phyloP scores from a whole-genome alignment of 1,140 invertebrate species.

The Oedothorax gibbosus region DNA sequence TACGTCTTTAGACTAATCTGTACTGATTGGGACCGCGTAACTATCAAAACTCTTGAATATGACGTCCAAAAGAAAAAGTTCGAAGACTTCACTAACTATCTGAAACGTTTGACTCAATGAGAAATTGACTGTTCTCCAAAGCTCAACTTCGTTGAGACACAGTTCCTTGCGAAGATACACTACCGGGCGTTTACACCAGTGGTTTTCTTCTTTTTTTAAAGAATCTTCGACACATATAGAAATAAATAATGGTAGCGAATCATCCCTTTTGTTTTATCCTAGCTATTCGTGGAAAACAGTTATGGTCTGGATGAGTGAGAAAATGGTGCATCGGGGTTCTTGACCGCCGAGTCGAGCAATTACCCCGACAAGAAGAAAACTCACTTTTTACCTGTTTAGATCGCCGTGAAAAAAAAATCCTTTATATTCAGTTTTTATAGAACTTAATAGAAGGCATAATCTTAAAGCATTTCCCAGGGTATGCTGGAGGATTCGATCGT shows the following conservation, averaged over 20 bases:
- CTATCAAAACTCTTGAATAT: no score
- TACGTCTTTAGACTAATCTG: no score
- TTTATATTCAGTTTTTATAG: slow-evolving; percentile 39
- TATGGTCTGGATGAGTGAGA: slow-evolving; percentile 50
- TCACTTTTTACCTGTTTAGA: slow-evolving; percentile 39
- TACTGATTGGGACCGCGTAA: no score
- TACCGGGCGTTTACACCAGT: slow-evolving; percentile 31
- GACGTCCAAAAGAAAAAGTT: no score
- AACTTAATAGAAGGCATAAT: slow-evolving; percentile 27
- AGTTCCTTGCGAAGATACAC: slow-evolving; percentile 1
- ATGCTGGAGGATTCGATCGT: no score
- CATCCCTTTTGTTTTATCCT: slow-evolving; percentile 53
- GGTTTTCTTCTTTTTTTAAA: slow-evolving; percentile 16
- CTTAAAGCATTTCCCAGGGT: not conserved
- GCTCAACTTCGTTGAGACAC: no score
- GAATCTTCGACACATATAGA: slow-evolving; percentile 20
- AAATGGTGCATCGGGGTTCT: slow-evolving; percentile 48
- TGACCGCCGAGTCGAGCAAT: slow-evolving; percentile 56
- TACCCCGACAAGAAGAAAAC: slow-evolving; percentile 29
- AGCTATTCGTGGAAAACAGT: slow-evolving; percentile 44
- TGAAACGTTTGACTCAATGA: no score
- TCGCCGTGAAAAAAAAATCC: slow-evolving; percentile 29
- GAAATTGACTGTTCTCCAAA: no score
- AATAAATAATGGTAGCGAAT: slow-evolving; percentile 35
- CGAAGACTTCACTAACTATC: no score